These are phyloP conservation scores for Phrynosoma blainvillii DNA, from an alignment of 2,113 vertebrate genomes.

Conservation along the genomic window DNA sequence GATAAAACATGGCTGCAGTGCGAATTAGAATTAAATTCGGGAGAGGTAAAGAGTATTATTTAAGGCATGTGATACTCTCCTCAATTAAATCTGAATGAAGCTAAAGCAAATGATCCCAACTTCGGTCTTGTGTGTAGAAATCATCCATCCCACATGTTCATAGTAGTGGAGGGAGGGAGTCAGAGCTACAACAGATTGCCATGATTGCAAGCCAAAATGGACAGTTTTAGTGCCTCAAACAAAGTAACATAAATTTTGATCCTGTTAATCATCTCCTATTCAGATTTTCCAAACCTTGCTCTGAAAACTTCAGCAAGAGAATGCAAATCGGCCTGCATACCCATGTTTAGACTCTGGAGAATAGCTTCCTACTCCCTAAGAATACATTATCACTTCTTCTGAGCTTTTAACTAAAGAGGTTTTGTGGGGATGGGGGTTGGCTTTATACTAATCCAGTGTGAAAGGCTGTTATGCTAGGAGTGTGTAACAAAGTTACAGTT, in stretches of 20 bases:
- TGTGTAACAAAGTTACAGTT: conserved; percentile 38
- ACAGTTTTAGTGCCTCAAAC: conserved; percentile 34
- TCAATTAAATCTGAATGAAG: conserved; percentile 79
- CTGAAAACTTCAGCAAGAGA: not conserved
- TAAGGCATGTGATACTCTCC: too few species aligned
- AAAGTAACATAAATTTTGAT: conserved; percentile 35
- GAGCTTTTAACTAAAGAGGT: not conserved
- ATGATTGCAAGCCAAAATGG: conserved; percentile 17
- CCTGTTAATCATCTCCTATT: not conserved
- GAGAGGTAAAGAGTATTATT: too few species aligned
- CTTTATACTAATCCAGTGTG: conserved; percentile 25
- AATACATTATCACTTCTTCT: not conserved
- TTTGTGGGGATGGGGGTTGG: not conserved
- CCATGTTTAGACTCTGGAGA: not conserved
- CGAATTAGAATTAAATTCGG: too few species aligned
- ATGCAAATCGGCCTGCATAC: conserved; percentile 3
- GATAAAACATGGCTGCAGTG: too few species aligned
- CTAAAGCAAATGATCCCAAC: conserved; percentile 67
- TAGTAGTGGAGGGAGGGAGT: not conserved
- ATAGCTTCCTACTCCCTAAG: not conserved
- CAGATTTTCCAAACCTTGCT: conserved; percentile 6
- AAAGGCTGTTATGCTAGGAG: conserved; percentile 31
- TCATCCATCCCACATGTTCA: conserved; percentile 27
- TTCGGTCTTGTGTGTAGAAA: conserved; percentile 52
- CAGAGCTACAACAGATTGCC: conserved; percentile 22